phyloP scores from a whole-genome alignment of 2,113 vertebrate genomes.

The Pleuronectes platessa region DNA sequence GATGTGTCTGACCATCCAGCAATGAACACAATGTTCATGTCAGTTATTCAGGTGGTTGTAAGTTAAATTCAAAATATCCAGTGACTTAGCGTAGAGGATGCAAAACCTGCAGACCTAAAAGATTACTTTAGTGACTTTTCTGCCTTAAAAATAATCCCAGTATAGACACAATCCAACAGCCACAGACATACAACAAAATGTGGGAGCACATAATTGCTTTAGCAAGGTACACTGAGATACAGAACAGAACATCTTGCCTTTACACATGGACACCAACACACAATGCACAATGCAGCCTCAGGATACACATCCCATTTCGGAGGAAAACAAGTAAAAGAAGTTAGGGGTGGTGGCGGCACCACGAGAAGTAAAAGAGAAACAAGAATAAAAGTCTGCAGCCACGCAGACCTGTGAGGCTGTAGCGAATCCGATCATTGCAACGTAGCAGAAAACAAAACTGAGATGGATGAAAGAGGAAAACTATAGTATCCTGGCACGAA shows the following conservation, averaged over 20 bases:
- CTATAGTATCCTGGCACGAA: background rate
- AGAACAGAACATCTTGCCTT: conserved; percentile 8
- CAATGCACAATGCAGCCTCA: background rate
- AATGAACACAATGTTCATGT: background rate
- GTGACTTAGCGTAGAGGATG: conserved; percentile 30
- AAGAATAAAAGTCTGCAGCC: background rate
- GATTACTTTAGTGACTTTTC: conserved; percentile 47
- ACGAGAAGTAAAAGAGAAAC: background rate
- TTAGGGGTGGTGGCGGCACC: background rate
- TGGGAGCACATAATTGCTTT: conserved; percentile 24
- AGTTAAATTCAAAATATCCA: conserved; percentile 16
- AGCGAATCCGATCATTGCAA: background rate
- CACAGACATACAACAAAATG: conserved; percentile 20
- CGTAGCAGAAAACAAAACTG: background rate
- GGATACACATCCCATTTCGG: conserved; percentile 6
- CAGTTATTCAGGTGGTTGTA: conserved; percentile 19
- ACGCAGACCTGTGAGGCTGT: background rate
- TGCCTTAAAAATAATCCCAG: conserved; percentile 16
- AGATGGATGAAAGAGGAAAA: conserved; percentile 1
- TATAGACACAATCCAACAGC: conserved; percentile 18
- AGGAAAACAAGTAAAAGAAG: background rate
- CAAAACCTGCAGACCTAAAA: conserved; percentile 36
- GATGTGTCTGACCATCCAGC: conserved; percentile 4
- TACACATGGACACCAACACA: background rate
- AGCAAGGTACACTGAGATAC: background rate